A percentile compares a stretch with the other conserved stretches of the same genome.
Evolutionary conservation across 2,888 invertebrate genomes (phyloP).

Genomic region (Lissonota sp.): DNA sequence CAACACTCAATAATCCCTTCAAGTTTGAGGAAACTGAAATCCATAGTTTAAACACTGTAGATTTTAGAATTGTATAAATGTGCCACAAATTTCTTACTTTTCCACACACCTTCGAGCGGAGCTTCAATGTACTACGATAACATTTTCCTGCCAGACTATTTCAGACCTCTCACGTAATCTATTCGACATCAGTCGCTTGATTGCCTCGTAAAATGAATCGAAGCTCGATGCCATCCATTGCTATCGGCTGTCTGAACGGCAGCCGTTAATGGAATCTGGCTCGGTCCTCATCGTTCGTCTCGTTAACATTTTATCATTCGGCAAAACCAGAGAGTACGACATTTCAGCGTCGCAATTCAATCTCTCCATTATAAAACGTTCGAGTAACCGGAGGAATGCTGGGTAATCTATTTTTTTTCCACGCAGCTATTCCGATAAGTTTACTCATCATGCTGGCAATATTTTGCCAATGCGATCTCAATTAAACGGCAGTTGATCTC

Average conservation of each 20-base stretch:
- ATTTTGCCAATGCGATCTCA: not conserved
- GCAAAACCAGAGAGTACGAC: slow-evolving; percentile 1
- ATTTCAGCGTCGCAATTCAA: slow-evolving; percentile 10
- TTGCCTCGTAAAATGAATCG: slow-evolving; percentile 74
- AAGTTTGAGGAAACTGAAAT: slow-evolving; percentile 8
- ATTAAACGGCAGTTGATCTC: no score
- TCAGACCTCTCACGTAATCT: slow-evolving; percentile 72
- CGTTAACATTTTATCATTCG: slow-evolving; percentile 26
- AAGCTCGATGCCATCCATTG: slow-evolving; percentile 72
- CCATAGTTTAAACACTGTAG: slow-evolving; percentile 16
- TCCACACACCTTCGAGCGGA: slow-evolving; percentile 8
- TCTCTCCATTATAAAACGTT: slow-evolving; percentile 12
- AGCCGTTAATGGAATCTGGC: slow-evolving; percentile 76
- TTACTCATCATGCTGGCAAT: not conserved
- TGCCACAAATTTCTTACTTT: slow-evolving; percentile 14
- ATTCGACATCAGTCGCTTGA: slow-evolving; percentile 74
- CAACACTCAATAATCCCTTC: not conserved
- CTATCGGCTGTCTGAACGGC: slow-evolving; percentile 75
- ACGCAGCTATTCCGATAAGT: not conserved
- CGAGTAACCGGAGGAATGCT: slow-evolving; percentile 6
- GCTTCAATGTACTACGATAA: not conserved
- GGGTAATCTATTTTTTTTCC: not conserved
- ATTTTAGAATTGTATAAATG: no score
- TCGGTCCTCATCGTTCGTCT: slow-evolving; percentile 45
- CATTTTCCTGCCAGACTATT: slow-evolving; percentile 53